Conservation (phyloP, 2,888 invertebrate species). For the Stomorhina lunata region DNA sequence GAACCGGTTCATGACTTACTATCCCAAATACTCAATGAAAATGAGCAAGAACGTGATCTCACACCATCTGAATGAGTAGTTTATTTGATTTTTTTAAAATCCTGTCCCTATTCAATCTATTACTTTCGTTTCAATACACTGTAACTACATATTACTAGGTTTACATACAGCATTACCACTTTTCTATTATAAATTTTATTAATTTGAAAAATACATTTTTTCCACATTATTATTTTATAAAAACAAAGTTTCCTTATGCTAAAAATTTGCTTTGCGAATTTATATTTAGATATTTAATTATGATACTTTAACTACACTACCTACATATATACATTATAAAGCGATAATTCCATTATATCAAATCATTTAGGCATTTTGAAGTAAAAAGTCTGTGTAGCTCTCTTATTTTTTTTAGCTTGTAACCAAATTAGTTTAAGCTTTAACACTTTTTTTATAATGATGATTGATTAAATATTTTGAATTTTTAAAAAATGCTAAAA, state of each 20-base stretch:
- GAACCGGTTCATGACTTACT: constrained; percentile 91
- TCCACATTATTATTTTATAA: constrained; percentile 10
- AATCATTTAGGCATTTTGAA: constrained; percentile 37
- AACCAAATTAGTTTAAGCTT: constrained; percentile 43
- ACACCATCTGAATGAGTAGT: constrained; percentile 86
- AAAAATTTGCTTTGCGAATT: constrained; percentile 50
- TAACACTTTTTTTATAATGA: constrained; percentile 35
- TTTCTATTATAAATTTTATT: background rate
- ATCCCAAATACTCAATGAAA: constrained; percentile 88
- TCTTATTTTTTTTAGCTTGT: constrained; percentile 34
- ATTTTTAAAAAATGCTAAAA: constrained; percentile 28
- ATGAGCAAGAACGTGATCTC: constrained; percentile 87
- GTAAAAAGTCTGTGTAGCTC: constrained; percentile 29
- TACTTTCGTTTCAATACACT: background rate
- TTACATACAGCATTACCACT: constrained; percentile 36
- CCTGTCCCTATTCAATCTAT: background rate
- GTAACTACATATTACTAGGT: background rate
- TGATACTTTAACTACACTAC: background rate
- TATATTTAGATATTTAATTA: constrained; percentile 36
- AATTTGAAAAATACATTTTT: background rate
- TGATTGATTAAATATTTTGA: constrained; percentile 37
- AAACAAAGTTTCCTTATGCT: constrained; percentile 57
- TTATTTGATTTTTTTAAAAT: too few relatives aligned
- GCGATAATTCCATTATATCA: constrained; percentile 30
- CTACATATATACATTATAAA: background rate